Base-by-base conservation (phyloP, 2,888 invertebrate genomes). In the Yponomeuta sedellus region DNA sequence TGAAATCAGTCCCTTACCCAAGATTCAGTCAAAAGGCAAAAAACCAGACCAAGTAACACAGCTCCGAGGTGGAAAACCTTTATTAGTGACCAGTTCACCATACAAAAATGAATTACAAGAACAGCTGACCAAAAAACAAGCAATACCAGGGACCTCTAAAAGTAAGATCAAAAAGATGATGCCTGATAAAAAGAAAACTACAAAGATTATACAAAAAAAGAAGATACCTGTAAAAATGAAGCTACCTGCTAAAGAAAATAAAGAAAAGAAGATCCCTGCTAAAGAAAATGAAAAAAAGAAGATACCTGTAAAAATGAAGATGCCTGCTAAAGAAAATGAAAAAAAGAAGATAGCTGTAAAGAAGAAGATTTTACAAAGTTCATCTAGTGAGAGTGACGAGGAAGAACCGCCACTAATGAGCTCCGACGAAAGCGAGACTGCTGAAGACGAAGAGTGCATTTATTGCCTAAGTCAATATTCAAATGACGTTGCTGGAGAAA, bases 401-500 rank as follows among this genome's bases (percentile, higher is more conserved):
- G 64, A 64, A 40, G 64, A 64, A 40, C 22, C 25, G 22, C 20
- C 22, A 28, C 44, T 25, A 12, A 16, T 56, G 20, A 20, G 52
- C 20, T 25, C 25, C 44, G 64, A 44, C n/a, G 64, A 64, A 20
- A 64, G 64, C 52, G 56, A 28, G 40, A 28, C 22, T 10, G 52
- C 40, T 52, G 64, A 64, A 64, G 44, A 64, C 20, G 64, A 44
- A n/a, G 64, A 56, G 22, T 64, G 64, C 20, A 44, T 64, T 25
- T 56, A 19, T 56, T 64, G 66, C 56, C 12, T 20, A n/a, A 52
- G 66, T 34, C 64, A 39, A n/a, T 65, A 61, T 61, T 64, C 67
- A 61, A 61, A 64, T 39, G 61, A 67, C 56, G 52, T 52, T 61
- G 57, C 61, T 61, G 65, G 61, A 65, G 67, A 67, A 57, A 61